Evolutionary conservation across 2,113 vertebrate species (phyloP).

Genomic region (Prunella himalayana): DNA sequence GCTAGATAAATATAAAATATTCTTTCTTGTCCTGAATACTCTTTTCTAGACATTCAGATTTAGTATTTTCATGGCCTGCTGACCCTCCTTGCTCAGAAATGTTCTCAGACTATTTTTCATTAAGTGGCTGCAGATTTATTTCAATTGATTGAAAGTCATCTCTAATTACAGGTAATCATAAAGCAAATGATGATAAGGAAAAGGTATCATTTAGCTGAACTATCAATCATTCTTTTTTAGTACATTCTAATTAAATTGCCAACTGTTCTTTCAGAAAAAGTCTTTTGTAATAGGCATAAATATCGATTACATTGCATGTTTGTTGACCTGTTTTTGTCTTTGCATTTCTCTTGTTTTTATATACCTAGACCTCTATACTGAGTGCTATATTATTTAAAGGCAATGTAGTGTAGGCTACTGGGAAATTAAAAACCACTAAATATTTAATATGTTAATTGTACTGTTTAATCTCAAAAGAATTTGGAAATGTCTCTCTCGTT

Average conservation of each 20-base stretch:
- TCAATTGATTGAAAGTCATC: conserved; percentile 3
- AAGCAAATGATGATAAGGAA: conserved; percentile 1
- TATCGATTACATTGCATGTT: not conserved
- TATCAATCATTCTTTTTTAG: not conserved
- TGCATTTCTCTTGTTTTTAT: not conserved
- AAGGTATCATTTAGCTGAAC: not conserved
- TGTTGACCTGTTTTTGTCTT: not conserved
- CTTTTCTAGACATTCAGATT: not conserved
- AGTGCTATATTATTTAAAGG: not conserved
- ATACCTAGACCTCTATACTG: not conserved
- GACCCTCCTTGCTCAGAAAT: not conserved
- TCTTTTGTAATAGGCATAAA: not conserved
- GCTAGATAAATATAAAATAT: conserved; percentile 1
- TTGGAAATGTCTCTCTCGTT: not conserved
- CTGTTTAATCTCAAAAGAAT: not conserved
- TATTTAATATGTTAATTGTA: not conserved
- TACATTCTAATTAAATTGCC: not conserved
- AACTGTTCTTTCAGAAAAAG: not conserved
- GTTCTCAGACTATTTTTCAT: conserved; percentile 15
- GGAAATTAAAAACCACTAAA: conserved; percentile 3
- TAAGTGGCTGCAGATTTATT: conserved; percentile 20
- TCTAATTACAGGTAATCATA: conserved; percentile 45
- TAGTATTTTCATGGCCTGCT: not conserved
- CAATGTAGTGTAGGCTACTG: not conserved
- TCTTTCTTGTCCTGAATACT: not conserved